Conservation (phyloP, 2,888 invertebrate genomes). For the Rhyacophila evoluta region DNA sequence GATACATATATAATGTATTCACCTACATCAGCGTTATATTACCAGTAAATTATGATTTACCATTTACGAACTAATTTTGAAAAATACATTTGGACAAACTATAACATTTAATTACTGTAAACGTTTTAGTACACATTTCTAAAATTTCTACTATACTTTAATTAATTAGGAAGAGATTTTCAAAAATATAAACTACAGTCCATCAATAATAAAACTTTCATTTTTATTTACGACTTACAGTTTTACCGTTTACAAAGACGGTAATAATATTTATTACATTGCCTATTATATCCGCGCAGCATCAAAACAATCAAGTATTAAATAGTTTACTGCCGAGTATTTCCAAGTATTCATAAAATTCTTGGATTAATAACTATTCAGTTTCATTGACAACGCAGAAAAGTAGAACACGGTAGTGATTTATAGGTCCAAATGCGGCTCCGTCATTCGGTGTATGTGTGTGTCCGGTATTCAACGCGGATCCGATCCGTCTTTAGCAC, state of each 20-base stretch:
- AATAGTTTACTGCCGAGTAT: background rate
- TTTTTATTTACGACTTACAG: background rate
- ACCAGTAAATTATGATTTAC: too few relatives aligned
- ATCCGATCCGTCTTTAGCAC: constrained; percentile 1
- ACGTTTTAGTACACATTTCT: background rate
- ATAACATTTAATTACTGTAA: background rate
- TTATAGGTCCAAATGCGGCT: background rate
- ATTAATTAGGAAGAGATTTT: background rate
- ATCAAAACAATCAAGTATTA: background rate
- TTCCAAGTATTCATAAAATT: constrained; percentile 2
- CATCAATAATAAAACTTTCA: background rate
- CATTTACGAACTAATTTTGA: too few relatives aligned
- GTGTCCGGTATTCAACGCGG: background rate
- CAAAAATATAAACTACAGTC: background rate
- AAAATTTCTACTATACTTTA: background rate
- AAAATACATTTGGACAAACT: background rate
- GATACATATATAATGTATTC: too few relatives aligned
- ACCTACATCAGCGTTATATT: too few relatives aligned
- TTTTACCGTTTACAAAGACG: background rate
- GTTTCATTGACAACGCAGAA: background rate
- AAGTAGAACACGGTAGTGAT: background rate
- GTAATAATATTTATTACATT: background rate
- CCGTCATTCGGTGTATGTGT: background rate
- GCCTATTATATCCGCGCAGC: background rate
- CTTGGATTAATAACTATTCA: background rate